Evolutionary conservation across 2,888 invertebrate species (phyloP), one percentile per base, ranked within the genome.

Genomic region (Pterostichus niger): DNA sequence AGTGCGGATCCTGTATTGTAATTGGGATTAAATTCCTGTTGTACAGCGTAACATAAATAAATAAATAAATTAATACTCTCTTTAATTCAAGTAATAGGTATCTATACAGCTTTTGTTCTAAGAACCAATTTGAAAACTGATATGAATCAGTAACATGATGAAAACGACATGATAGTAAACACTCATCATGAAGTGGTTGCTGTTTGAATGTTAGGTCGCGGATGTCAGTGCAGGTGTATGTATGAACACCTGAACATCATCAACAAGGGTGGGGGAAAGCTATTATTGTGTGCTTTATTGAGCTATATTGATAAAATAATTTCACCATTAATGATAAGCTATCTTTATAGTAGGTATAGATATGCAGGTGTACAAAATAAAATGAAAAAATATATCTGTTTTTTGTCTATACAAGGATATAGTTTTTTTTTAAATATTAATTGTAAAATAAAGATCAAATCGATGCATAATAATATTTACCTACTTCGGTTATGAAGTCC

Each of bases 251-350:
- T 71, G 68, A 71, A 71, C 68, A 71, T 71, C 68, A 71, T 71
- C 44, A 17, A 3, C 17, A 44, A 15, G 17, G 17, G 44, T 40
- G 68, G 68, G 68, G 44, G 46, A 71, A 24, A 24, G 15, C 40
- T 64, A 40, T 71, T 71, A 71, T 71, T 71, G 68, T 71, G 68
- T 71, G 68, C 68, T 71, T 71, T 71, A 71, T 71, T 46, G 68
- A 13, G 56, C 13, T 17, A 71, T 71, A 71, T 71, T 40, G 68
- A 71, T 17, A 40, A 71, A 71, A 71, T 71, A 40, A 71, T 71
- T 71, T 15, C 17, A 44, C 68, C 44, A 56, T 71, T 71, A 40
- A 15, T 71, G 68, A 71, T 71, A 71, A 71, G 40, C 17, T 71
- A 71, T 71, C 68, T 64, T 35, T 71, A 71, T n/a, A n/a, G n/a